Conservation (phyloP, 2,888 invertebrate species). For the Coremacera marginata region DNA sequence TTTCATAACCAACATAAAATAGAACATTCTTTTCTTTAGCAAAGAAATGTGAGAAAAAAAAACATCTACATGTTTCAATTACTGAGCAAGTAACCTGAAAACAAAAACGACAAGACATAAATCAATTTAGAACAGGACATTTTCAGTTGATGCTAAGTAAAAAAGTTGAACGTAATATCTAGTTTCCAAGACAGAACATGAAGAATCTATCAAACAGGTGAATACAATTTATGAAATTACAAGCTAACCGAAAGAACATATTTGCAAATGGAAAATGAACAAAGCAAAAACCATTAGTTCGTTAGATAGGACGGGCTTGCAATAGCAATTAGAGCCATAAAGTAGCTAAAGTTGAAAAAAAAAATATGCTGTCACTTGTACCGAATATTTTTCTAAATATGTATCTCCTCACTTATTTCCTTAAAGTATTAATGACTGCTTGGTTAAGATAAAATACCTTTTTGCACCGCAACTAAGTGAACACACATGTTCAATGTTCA, state of each 20-base stretch:
- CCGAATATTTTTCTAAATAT: neutral
- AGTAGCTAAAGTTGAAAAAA: neutral
- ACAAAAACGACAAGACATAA: neutral
- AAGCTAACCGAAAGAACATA: constrained; percentile 15
- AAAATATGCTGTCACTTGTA: neutral
- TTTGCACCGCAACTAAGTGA: neutral
- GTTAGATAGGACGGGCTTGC: neutral
- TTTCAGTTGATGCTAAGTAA: neutral
- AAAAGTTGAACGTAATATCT: too few species aligned
- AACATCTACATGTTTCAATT: constrained; percentile 4
- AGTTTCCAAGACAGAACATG: neutral
- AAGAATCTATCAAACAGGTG: neutral
- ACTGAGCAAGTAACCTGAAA: neutral
- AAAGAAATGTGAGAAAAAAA: neutral
- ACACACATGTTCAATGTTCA: neutral
- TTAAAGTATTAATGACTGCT: neutral
- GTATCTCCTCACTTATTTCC: neutral
- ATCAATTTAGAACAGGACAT: constrained; percentile 5
- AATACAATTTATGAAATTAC: constrained; percentile 13
- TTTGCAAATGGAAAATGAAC: constrained; percentile 28
- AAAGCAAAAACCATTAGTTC: neutral
- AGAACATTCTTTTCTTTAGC: too few species aligned
- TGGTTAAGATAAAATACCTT: neutral
- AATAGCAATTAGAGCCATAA: neutral
- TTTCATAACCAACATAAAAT: too few species aligned